Conservation (phyloP, 2,797 vertebrate genomes). For the Syndactyla subalaris region DNA sequence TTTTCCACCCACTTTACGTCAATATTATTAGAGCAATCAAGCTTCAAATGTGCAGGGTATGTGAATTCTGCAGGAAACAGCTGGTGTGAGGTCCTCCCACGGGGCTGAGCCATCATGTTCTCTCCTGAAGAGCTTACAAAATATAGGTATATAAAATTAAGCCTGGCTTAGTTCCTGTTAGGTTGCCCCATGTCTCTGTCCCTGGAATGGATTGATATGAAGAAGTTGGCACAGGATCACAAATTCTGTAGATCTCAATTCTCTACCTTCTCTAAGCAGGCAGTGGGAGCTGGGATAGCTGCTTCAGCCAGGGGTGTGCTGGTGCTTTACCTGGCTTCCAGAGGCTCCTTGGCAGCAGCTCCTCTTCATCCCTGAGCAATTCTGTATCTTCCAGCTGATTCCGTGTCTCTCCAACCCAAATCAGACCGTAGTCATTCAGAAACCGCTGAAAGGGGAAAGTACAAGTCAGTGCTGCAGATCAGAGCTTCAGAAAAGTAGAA, state of each 20-base stretch:
- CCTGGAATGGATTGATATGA: not conserved
- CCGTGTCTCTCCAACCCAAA: slow-evolving; percentile 22
- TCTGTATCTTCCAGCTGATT: not conserved
- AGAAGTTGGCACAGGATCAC: not conserved
- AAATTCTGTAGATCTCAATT: not conserved
- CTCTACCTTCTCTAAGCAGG: not conserved
- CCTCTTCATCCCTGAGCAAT: not conserved
- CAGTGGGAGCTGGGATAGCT: not conserved
- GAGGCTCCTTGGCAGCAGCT: not conserved
- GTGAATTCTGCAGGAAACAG: not conserved
- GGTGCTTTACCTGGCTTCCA: slow-evolving; percentile 33
- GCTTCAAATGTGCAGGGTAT: not conserved
- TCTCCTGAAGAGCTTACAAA: not conserved
- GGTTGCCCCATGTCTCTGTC: not conserved
- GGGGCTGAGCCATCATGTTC: not conserved
- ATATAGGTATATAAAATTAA: not conserved
- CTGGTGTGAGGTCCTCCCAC: not conserved
- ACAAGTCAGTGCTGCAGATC: not conserved
- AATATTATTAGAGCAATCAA: not conserved
- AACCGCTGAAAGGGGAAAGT: not conserved
- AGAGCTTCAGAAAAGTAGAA: not conserved
- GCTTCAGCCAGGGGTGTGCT: not conserved
- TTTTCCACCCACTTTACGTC: not conserved
- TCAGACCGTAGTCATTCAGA: slow-evolving; percentile 19
- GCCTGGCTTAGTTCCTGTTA: not conserved